Percentiles rank a stretch among this genome's conserved stretches.
phyloP scores from a whole-genome alignment of 2,888 invertebrate genomes.

The Acronicta psi region DNA sequence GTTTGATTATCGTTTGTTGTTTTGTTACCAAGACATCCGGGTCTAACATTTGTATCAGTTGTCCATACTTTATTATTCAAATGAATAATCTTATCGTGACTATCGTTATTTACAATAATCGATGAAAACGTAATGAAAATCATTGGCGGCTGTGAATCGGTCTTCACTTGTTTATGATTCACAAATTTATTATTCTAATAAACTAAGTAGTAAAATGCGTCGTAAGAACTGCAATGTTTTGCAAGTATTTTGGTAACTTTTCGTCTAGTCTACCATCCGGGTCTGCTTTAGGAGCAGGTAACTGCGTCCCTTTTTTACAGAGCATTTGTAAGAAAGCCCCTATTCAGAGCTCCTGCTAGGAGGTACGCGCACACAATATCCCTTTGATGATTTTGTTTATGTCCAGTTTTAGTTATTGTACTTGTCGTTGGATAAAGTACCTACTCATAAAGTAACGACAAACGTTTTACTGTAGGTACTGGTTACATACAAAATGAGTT shows the following conservation, averaged over 20 bases:
- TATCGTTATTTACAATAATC: constrained; percentile 44
- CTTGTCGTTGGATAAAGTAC: constrained; percentile 38
- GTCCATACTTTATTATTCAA: constrained; percentile 60
- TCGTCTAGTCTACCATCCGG: constrained; percentile 25
- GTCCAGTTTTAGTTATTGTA: constrained; percentile 46
- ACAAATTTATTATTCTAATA: constrained; percentile 11
- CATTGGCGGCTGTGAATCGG: constrained; percentile 56
- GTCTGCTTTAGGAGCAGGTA: constrained; percentile 73
- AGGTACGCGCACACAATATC: constrained; percentile 50
- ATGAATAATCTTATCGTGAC: constrained; percentile 41
- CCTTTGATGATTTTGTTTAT: constrained; percentile 57
- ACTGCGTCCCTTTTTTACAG: constrained; percentile 80
- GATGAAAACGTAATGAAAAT: constrained; percentile 61
- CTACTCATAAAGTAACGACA: constrained; percentile 34
- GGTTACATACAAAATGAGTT: constrained; percentile 21
- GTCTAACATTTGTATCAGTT: constrained; percentile 70
- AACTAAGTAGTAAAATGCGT: neutral
- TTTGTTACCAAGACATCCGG: constrained; percentile 85
- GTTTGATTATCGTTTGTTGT: constrained; percentile 85
- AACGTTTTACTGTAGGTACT: constrained; percentile 31
- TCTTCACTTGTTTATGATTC: constrained; percentile 13
- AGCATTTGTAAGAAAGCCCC: constrained; percentile 67
- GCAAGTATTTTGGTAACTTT: constrained; percentile 19
- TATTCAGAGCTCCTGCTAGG: constrained; percentile 55
- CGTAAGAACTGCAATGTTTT: constrained; percentile 4